These are phyloP conservation scores for Paralvinella palmiformis DNA, from an alignment of 1,140 invertebrate species.

Conservation along the genomic window DNA sequence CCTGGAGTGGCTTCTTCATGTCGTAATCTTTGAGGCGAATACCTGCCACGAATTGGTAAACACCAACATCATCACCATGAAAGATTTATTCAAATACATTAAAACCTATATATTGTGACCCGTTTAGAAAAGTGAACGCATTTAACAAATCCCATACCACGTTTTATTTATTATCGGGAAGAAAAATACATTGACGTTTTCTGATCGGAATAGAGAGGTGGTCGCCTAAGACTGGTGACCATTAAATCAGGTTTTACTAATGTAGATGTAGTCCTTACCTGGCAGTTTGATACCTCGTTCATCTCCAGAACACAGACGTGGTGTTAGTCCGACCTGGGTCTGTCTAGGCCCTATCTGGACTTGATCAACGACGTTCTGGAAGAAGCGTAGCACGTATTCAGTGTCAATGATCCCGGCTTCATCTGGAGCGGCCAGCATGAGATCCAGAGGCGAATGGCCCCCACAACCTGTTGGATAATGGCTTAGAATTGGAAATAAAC, in stretches of 20 bases:
- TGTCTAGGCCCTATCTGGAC: not conserved
- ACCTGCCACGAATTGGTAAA: too few species aligned
- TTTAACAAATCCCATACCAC: too few species aligned
- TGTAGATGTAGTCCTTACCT: not conserved
- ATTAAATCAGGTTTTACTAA: not conserved
- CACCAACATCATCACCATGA: too few species aligned
- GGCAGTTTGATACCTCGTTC: not conserved
- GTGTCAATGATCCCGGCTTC: not conserved
- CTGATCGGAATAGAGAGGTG: too few species aligned
- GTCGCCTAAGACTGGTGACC: too few species aligned
- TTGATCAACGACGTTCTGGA: not conserved
- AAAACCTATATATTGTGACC: too few species aligned
- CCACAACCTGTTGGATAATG: not conserved
- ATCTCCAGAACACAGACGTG: not conserved
- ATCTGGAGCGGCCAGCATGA: not conserved
- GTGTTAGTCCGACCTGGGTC: not conserved
- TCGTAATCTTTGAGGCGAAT: too few species aligned
- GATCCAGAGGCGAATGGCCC: not conserved
- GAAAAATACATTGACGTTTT: too few species aligned
- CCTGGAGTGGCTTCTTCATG: too few species aligned
- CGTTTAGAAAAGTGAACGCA: too few species aligned
- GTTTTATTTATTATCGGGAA: too few species aligned
- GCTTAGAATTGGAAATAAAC: not conserved
- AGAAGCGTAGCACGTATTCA: not conserved
- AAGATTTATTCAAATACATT: too few species aligned